Conservation (phyloP, 2,113 vertebrate species). For the Dicentrarchus labrax region DNA sequence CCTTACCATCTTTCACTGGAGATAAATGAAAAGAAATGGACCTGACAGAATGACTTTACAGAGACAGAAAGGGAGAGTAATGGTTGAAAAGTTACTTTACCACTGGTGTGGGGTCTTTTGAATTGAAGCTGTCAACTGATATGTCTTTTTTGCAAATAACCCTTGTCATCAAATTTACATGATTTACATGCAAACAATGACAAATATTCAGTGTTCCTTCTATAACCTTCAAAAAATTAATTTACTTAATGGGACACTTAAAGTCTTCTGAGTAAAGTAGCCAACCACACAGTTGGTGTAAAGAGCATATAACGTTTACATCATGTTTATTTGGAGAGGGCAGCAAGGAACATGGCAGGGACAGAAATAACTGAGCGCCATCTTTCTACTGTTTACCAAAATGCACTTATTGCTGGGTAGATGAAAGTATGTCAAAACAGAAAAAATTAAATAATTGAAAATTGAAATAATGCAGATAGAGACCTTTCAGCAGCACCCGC, state of each 20-base stretch:
- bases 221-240: not conserved
- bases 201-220: not conserved
- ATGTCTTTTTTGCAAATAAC: not conserved
- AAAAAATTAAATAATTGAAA: not conserved
- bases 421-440: not conserved
- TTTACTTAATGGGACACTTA: not conserved
- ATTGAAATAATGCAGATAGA: not conserved
- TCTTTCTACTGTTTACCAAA: not conserved
- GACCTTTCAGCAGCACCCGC: too few species aligned
- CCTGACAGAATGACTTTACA: slow-evolving; percentile 27
- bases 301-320: not conserved
- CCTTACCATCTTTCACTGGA: slow-evolving; percentile 36
- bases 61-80: slow-evolving; percentile 20
- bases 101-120: not conserved
- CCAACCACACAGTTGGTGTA: not conserved
- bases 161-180: not conserved
- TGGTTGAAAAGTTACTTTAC: not conserved
- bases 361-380: not conserved
- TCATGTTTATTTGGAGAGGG: not conserved
- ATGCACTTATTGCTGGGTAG: not conserved
- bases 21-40: slow-evolving; percentile 47
- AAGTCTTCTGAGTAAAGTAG: not conserved
- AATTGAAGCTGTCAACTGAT: not conserved
- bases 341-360: not conserved
- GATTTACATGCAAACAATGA: not conserved